A percentile compares a stretch with the other conserved stretches of the same genome.
These are phyloP conservation scores for Hycleus phaleratus DNA, from an alignment of 1,140 invertebrate species.

Conservation along the genomic window DNA sequence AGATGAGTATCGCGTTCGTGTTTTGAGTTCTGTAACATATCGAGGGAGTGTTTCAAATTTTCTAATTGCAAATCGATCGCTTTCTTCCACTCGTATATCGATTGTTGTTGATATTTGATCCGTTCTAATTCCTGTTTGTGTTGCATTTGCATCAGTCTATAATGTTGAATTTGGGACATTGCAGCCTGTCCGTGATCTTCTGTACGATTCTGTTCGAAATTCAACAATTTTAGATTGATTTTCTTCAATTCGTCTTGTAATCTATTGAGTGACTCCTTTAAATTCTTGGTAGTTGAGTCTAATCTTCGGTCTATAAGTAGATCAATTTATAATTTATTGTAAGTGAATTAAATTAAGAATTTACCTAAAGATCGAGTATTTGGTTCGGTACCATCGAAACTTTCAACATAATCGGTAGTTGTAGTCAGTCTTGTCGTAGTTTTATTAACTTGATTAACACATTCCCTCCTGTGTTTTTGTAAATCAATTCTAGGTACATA, in stretches of 20 bases:
- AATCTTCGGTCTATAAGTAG: neutral
- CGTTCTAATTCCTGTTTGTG: constrained; percentile 20
- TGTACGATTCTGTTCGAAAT: neutral
- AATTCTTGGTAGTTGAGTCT: constrained; percentile 4
- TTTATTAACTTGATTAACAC: constrained; percentile 38
- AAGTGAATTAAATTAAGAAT: no score
- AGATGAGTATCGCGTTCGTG: constrained; percentile 11
- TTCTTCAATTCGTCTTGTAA: neutral
- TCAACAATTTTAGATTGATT: neutral
- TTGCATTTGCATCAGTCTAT: neutral
- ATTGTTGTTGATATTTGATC: constrained; percentile 24
- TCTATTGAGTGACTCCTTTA: neutral
- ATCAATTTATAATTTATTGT: neutral
- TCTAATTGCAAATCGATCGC: constrained; percentile 16
- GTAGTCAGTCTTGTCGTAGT: constrained; percentile 4
- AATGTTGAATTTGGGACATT: neutral
- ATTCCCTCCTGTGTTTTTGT: constrained; percentile 50
- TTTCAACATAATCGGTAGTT: constrained; percentile 1
- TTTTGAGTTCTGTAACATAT: neutral
- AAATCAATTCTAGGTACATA: constrained; percentile 55
- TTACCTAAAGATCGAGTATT: neutral
- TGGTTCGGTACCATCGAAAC: neutral
- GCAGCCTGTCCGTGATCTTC: no score
- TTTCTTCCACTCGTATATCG: constrained; percentile 22
- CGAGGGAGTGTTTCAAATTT: constrained; percentile 11